A percentile compares a stretch with the other conserved stretches of the same genome.
These are phyloP conservation scores for Dioctria rufipes DNA, from an alignment of 2,888 invertebrate species.

Conservation along the genomic window DNA sequence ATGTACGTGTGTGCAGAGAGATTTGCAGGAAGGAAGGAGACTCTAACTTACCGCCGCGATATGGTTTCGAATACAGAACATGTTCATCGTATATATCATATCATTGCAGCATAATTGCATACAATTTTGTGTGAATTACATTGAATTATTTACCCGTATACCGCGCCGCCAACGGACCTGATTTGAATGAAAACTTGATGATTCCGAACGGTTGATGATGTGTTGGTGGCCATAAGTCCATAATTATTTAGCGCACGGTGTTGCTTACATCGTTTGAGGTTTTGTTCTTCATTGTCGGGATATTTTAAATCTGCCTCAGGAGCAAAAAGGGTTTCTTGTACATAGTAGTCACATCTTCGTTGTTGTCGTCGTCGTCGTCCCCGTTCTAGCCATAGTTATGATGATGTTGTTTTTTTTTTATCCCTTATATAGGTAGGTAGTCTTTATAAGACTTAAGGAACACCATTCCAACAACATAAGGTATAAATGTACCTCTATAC, in stretches of 20 bases:
- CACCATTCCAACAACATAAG: too few relatives aligned
- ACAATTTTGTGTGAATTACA: conserved; percentile 56
- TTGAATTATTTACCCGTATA: conserved; percentile 52
- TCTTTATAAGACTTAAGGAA: too few relatives aligned
- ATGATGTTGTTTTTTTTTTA: too few relatives aligned
- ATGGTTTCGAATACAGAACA: conserved; percentile 25
- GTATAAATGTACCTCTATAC: too few relatives aligned
- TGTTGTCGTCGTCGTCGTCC: too few relatives aligned
- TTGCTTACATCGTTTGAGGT: conserved; percentile 48
- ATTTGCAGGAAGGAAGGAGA: too few relatives aligned
- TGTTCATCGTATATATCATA: conserved; percentile 42
- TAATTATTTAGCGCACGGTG: conserved; percentile 42
- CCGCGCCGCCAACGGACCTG: conserved; percentile 40
- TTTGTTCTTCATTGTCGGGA: conserved; percentile 39
- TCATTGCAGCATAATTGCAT: conserved; percentile 54
- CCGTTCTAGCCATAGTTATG: too few relatives aligned
- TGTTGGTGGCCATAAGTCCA: conserved; percentile 38
- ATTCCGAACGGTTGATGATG: conserved; percentile 6
- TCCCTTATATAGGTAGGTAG: too few relatives aligned
- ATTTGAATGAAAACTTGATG: conserved; percentile 50
- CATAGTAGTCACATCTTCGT: too few relatives aligned
- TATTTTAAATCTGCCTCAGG: conserved; percentile 30
- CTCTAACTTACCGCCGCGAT: neutral
- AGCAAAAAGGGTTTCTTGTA: conserved; percentile 28
- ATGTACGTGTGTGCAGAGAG: too few relatives aligned